A percentile compares a stretch with the other conserved stretches of the same genome.
Conservation (phyloP, 2,888 invertebrate species). For the Callyntrura sp. region DNA sequence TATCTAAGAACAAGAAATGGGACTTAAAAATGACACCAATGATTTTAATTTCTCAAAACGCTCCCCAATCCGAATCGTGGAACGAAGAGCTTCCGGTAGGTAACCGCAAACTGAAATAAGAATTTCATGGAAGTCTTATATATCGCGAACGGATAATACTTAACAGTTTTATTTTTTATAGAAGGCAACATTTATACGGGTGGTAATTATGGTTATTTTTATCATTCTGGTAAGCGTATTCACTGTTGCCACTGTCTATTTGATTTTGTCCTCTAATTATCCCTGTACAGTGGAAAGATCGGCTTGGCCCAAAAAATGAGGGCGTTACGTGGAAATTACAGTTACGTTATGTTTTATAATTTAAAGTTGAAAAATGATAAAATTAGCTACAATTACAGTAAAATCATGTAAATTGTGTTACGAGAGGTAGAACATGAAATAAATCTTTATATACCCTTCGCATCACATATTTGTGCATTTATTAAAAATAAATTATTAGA, state of each 20-base stretch:
- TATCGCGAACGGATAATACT: neutral
- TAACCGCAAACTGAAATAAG: no score
- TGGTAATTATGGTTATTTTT: neutral
- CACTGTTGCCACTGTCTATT: neutral
- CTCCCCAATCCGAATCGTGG: neutral
- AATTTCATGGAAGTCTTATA: neutral
- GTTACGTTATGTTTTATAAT: no score
- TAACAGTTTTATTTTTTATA: neutral
- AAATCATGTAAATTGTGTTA: no score
- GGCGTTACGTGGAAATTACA: no score
- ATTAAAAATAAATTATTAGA: no score
- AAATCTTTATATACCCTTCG: no score
- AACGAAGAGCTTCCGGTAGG: slow-evolving; percentile 20
- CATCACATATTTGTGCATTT: no score
- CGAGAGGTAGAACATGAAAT: no score
- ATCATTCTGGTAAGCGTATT: neutral
- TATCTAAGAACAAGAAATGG: neutral
- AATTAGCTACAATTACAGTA: no score
- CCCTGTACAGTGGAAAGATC: neutral
- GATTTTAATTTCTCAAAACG: slow-evolving; percentile 23
- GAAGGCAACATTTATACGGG: neutral
- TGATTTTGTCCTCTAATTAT: neutral
- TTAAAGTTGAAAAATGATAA: no score
- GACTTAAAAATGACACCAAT: neutral
- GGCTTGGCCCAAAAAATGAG: no score